These are phyloP conservation scores for Ladona fulva DNA, from an alignment of 1,140 invertebrate species.

Conservation along the genomic window DNA sequence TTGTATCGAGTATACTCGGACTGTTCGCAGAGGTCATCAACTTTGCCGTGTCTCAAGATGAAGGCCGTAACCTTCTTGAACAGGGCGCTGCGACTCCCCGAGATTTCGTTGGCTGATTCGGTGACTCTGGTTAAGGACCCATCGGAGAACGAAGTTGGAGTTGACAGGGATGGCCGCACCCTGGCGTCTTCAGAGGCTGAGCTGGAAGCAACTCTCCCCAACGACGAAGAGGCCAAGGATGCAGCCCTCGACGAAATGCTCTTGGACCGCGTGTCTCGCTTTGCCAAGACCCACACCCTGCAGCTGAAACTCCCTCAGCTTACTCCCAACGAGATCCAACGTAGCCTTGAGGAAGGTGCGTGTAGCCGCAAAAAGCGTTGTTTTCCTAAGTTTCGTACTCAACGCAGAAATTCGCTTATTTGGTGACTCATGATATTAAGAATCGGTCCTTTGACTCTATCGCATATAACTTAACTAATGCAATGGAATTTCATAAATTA, in stretches of 20 bases:
- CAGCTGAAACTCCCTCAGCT: constrained; percentile 45
- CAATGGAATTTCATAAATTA: no score
- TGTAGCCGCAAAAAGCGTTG: background rate
- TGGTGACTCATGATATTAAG: no score
- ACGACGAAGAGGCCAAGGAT: constrained; percentile 39
- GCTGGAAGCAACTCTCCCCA: constrained; percentile 40
- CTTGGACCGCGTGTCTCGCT: constrained; percentile 42
- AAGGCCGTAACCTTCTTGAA: constrained; percentile 22
- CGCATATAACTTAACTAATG: no score
- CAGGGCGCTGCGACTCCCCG: background rate
- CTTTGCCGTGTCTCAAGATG: constrained; percentile 21
- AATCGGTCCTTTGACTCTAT: no score
- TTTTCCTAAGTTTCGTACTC: no score
- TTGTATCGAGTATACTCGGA: constrained; percentile 18
- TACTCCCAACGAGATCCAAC: constrained; percentile 35
- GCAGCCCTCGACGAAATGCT: constrained; percentile 44
- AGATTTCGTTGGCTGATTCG: background rate
- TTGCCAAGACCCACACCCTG: constrained; percentile 48
- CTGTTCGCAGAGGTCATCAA: constrained; percentile 15
- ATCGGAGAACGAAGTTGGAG: background rate
- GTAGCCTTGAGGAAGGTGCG: constrained; percentile 52
- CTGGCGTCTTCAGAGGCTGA: constrained; percentile 29
- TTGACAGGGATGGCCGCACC: background rate
- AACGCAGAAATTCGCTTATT: no score
- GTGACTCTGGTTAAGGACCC: background rate